phyloP scores from a whole-genome alignment of 2,113 vertebrate genomes.

The Sylvietta virens region DNA sequence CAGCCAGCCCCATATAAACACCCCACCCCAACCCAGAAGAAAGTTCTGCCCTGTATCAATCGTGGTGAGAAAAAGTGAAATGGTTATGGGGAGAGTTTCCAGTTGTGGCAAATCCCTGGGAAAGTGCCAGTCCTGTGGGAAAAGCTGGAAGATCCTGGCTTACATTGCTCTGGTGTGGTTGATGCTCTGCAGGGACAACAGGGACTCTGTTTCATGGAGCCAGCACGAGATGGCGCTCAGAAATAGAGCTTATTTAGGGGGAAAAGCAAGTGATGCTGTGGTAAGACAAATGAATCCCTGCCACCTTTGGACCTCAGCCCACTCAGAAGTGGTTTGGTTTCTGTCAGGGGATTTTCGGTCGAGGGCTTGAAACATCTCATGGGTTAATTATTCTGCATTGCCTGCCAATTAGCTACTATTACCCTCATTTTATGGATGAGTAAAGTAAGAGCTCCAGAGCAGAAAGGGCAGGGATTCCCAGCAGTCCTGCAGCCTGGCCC shows the following conservation, averaged over 20 bases:
- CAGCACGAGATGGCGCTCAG: conserved; percentile 62
- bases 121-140: neutral
- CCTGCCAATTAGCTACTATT: conserved; percentile 29
- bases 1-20: neutral
- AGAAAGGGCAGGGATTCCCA: neutral
- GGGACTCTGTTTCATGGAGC: neutral
- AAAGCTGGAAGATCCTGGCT: neutral
- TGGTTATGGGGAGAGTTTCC: neutral
- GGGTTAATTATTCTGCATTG: conserved; percentile 1
- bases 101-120: neutral
- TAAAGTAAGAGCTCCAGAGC: conserved; percentile 8
- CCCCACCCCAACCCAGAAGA: accelerated
- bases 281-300: neutral
- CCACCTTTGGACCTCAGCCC: neutral
- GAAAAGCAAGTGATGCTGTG: neutral
- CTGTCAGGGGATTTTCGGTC: neutral
- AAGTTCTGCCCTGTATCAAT: neutral
- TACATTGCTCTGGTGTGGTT: accelerated
- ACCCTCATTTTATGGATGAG: conserved; percentile 53
- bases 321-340: neutral
- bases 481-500: neutral
- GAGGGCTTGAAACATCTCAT: neutral
- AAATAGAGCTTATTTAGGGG: neutral
- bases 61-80: neutral
- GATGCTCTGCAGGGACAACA: neutral